These are phyloP conservation scores for Trachelus iudaicus DNA, from an alignment of 2,888 invertebrate species.

Conservation along the genomic window DNA sequence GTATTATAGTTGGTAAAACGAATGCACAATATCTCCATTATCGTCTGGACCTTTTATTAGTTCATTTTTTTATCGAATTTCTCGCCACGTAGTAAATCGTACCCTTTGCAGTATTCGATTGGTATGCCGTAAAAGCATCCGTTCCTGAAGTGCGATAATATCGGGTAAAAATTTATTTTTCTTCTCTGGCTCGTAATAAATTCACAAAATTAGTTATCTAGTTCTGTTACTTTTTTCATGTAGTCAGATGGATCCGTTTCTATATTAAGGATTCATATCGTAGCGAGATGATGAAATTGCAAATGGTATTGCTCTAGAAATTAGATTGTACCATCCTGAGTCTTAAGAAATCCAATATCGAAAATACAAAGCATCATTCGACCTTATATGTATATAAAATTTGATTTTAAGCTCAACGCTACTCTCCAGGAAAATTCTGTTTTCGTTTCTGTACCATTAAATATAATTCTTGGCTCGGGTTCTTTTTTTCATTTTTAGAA, in stretches of 20 bases:
- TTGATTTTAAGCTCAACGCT: not conserved
- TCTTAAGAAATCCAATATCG: not conserved
- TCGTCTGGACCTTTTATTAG: not conserved
- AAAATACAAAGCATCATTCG: not conserved
- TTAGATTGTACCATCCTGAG: not conserved
- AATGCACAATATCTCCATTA: not conserved
- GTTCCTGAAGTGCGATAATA: not conserved
- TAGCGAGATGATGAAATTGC: not conserved
- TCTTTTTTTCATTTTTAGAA: not conserved
- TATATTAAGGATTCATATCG: not conserved
- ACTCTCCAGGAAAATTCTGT: not conserved
- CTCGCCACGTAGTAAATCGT: not conserved
- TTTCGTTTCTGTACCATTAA: not conserved
- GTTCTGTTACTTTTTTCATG: not conserved
- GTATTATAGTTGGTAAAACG: not conserved
- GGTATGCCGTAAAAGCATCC: too few species aligned
- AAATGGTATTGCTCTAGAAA: not conserved
- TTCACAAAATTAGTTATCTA: not conserved
- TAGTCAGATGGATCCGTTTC: not conserved
- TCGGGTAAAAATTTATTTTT: not conserved
- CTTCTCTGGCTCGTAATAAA: not conserved
- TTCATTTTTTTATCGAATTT: not conserved
- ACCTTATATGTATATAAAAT: not conserved
- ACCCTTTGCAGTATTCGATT: not conserved
- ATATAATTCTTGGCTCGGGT: not conserved